Evolutionary conservation across 2,888 invertebrate species (phyloP), one percentile per base, ranked within the genome.

Genomic region (Lamellibrachia satsuma): DNA sequence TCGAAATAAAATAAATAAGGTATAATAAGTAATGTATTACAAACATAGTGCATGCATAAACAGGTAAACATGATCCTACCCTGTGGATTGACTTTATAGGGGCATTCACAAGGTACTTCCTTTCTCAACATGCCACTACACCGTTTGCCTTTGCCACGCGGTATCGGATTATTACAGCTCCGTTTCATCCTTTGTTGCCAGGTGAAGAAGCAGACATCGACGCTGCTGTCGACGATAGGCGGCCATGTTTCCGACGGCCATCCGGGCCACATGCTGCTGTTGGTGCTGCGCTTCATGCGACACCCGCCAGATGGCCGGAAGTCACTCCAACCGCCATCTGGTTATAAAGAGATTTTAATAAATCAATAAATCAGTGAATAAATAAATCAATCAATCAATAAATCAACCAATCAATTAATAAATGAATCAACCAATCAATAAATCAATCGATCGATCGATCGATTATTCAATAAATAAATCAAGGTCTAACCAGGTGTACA

Each of bases 311-410:
- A 15, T n/a, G 52, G 52, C 22, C 52, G 11, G 22, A 27, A 91
- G 52, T 11, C 52, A 91, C 52, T 91, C 91, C 91, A 91, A 52
- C 91, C 91, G 52, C 91, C 91, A 39, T 91, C 91, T 91, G 91
- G 22, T 75, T 15, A n/a, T 2, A 75, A 57, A 39, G 39, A 39
- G 39, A 39, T 39, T 39, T 39, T 1, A 39, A 39, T 39, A 39
- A 39, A 39, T 39, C 0, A 39, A 39, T 39, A 39, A 39, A 39
- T 39, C 39, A 39, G 39, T 39, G 39, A 39, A 39, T 39, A 39
- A 39, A 39, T 39, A 39, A 39, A 39, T 39, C 0, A 39, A 39
- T 39, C 0, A 39, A 39, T 39, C 0, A 39, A 39, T 39, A 39
- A 39, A 39, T 39, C 39, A 39, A 39, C 39, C 39, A 39, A 39